Conservation (phyloP, 1,140 invertebrate species). For the Aricia agestis region DNA sequence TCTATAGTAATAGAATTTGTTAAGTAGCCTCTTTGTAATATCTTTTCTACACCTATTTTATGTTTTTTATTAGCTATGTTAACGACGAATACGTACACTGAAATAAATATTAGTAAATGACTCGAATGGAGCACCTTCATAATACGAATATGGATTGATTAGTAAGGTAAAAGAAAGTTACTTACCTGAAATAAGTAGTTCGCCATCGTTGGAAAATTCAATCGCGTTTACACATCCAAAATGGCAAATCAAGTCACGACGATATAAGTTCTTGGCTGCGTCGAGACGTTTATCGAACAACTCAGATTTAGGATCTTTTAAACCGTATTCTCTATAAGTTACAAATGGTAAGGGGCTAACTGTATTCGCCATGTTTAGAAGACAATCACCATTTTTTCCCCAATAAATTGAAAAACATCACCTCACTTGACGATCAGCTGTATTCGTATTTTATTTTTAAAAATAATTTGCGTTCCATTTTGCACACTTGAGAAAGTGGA, state of each 20-base stretch:
- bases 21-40: too few relatives aligned
- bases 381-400: constrained; percentile 57
- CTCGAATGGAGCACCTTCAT: too few relatives aligned
- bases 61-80: too few relatives aligned
- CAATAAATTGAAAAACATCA: constrained; percentile 42
- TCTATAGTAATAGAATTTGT: too few relatives aligned
- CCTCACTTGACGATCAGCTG: constrained; percentile 62
- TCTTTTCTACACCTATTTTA: too few relatives aligned
- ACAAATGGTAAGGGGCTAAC: constrained; percentile 60
- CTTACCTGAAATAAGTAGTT: constrained; percentile 91
- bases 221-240: constrained; percentile 98
- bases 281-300: constrained; percentile 81
- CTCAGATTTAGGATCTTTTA: constrained; percentile 54
- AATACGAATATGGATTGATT: too few relatives aligned
- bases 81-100: too few relatives aligned
- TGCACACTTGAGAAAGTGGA: neutral
- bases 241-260: constrained; percentile 91
- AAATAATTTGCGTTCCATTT: constrained; percentile 48
- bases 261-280: constrained; percentile 84
- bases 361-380: constrained; percentile 66
- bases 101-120: too few relatives aligned
- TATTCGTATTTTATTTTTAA: constrained; percentile 71
- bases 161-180: constrained; percentile 15
- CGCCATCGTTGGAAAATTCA: constrained; percentile 93
- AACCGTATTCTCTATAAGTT: constrained; percentile 58